Evolutionary conservation across 2,888 invertebrate genomes (phyloP).

Genomic region (Drosophila antonietae): DNA sequence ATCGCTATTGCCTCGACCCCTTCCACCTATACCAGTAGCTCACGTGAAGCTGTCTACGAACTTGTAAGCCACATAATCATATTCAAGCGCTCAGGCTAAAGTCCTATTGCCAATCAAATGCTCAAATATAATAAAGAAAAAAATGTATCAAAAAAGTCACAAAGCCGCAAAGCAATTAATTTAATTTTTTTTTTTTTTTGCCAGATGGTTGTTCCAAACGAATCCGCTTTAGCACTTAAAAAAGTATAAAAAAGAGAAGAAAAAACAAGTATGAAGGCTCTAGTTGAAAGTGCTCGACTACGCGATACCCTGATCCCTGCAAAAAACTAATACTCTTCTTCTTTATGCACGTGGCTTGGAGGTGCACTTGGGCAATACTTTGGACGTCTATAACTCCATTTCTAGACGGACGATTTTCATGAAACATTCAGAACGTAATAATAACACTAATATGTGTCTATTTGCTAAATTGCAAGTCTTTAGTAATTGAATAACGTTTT

Average conservation of each 20-base stretch:
- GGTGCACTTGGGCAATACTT: too few relatives aligned
- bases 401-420: too few relatives aligned
- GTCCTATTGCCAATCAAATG: constrained; percentile 5
- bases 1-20: neutral
- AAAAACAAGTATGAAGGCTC: too few relatives aligned
- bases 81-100: neutral
- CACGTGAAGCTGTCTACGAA: neutral
- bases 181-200: constrained; percentile 14
- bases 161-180: constrained; percentile 58
- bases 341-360: too few relatives aligned
- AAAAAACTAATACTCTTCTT: too few relatives aligned
- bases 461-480: too few relatives aligned
- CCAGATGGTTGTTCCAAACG: constrained; percentile 4
- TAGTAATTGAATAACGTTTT: too few relatives aligned
- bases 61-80: neutral
- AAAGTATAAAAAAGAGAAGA: constrained; percentile 2
- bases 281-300: too few relatives aligned
- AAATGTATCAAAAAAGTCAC: constrained; percentile 53
- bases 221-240: constrained; percentile 51
- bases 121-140: constrained; percentile 25
- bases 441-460: too few relatives aligned
- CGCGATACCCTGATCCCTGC: too few relatives aligned
- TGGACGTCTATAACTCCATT: too few relatives aligned
- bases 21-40: neutral
- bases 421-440: too few relatives aligned